Conservation (phyloP, 2,113 vertebrate species). For the Poeciliopsis retropinna region DNA sequence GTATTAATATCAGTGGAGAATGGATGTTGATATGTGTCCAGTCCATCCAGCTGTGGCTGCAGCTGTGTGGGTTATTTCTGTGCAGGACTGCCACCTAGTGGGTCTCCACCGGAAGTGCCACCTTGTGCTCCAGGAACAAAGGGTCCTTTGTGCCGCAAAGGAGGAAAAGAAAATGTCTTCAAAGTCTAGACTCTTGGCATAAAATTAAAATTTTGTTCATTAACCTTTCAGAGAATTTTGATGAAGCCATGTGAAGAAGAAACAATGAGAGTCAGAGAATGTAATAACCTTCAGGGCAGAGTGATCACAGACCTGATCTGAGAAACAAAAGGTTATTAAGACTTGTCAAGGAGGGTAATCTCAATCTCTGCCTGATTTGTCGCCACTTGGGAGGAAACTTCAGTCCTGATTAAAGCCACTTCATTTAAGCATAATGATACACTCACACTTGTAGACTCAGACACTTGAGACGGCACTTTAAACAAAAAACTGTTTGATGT, state of each 20-base stretch:
- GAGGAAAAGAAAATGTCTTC: neutral
- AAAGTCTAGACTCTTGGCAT: constrained; percentile 2
- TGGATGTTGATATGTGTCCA: too few species aligned
- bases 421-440: constrained; percentile 19
- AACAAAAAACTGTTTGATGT: constrained; percentile 16
- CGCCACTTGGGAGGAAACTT: neutral
- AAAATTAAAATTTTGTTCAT: constrained; percentile 1
- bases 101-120: constrained; percentile 20
- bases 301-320: constrained; percentile 5
- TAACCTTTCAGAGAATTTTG: neutral
- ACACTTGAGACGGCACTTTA: neutral
- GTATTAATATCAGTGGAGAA: too few species aligned
- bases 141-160: constrained; percentile 49
- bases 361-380: constrained; percentile 2
- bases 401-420: constrained; percentile 1
- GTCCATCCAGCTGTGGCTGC: neutral
- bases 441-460: neutral
- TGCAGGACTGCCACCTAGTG: constrained; percentile 63
- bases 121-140: constrained; percentile 49
- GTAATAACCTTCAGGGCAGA: neutral
- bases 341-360: neutral
- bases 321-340: neutral
- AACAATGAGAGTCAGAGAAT: neutral
- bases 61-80: constrained; percentile 14
- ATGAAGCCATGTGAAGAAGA: neutral